Percentiles rank a stretch among this genome's conserved stretches.
Evolutionary conservation across 2,797 vertebrate genomes (phyloP).

Genomic region (Dipus sagitta): DNA sequence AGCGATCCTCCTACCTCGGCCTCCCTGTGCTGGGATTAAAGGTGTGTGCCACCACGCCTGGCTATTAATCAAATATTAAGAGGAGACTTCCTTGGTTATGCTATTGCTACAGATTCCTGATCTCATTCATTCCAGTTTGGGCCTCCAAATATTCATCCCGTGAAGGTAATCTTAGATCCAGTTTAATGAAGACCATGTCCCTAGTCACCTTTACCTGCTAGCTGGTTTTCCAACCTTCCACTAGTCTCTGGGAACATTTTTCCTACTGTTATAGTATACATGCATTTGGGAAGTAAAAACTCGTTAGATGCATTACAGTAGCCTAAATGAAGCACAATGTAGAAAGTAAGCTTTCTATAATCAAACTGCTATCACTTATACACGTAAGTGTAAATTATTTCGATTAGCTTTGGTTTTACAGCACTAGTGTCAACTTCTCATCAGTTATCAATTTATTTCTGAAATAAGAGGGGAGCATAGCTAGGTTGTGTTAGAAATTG

Average conservation of each 20-base stretch:
- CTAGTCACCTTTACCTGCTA: background rate
- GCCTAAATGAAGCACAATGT: constrained; percentile 3
- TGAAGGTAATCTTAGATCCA: constrained; percentile 14
- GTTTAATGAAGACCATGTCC: background rate
- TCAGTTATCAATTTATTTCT: constrained; percentile 33
- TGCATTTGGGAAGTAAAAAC: constrained; percentile 7
- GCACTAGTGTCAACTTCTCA: background rate
- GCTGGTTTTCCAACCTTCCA: background rate
- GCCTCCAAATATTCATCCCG: constrained; percentile 43
- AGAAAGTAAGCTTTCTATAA: background rate
- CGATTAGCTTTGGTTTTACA: constrained; percentile 34
- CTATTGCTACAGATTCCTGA: background rate
- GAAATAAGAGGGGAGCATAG: background rate
- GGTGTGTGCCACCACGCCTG: too few relatives aligned
- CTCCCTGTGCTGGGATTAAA: too few relatives aligned
- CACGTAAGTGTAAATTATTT: background rate
- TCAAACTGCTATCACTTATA: constrained; percentile 13
- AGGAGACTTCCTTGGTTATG: background rate
- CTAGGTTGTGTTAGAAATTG: background rate
- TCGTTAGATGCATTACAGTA: background rate
- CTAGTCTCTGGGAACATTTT: background rate
- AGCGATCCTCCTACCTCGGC: too few relatives aligned
- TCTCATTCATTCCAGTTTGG: background rate
- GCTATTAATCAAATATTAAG: too few relatives aligned
- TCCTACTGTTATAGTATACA: background rate